Conservation (phyloP, 2,113 vertebrate species). For the Gasterosteus aculeatus region DNA sequence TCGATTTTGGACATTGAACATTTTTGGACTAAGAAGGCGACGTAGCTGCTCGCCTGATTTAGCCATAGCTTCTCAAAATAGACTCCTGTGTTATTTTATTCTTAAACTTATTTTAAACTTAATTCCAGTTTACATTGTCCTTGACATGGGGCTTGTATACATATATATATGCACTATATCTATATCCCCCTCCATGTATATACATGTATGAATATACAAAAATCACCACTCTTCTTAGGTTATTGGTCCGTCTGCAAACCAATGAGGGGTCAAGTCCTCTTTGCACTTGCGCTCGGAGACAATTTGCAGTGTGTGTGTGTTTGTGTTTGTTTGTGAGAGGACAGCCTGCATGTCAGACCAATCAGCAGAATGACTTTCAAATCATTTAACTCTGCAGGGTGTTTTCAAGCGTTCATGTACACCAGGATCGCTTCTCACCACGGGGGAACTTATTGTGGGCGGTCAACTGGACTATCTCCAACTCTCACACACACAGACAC, state of each 20-base stretch:
- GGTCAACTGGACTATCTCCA: slow-evolving; percentile 73
- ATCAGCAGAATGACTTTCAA: slow-evolving; percentile 25
- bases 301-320: slow-evolving; percentile 19
- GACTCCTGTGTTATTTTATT: background rate
- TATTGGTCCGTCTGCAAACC: slow-evolving; percentile 27
- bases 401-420: slow-evolving; percentile 15
- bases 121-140: background rate
- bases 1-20: too few species aligned
- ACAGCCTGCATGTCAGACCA: slow-evolving; percentile 4
- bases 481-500: slow-evolving; percentile 44
- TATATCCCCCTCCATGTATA: too few species aligned
- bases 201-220: too few species aligned
- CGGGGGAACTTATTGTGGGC: slow-evolving; percentile 74
- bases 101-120: too few species aligned
- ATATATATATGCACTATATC: too few species aligned
- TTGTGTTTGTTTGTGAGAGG: background rate
- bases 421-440: slow-evolving; percentile 29
- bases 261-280: slow-evolving; percentile 20
- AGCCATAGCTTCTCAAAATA: background rate
- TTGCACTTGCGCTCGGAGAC: slow-evolving; percentile 28
- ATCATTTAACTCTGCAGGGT: background rate
- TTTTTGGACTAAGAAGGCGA: background rate
- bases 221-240: slow-evolving; percentile 7
- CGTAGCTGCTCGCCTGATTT: background rate
- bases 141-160: background rate